Evolutionary conservation across 2,797 vertebrate genomes (phyloP).

Genomic region (Hydrolagus colliei): DNA sequence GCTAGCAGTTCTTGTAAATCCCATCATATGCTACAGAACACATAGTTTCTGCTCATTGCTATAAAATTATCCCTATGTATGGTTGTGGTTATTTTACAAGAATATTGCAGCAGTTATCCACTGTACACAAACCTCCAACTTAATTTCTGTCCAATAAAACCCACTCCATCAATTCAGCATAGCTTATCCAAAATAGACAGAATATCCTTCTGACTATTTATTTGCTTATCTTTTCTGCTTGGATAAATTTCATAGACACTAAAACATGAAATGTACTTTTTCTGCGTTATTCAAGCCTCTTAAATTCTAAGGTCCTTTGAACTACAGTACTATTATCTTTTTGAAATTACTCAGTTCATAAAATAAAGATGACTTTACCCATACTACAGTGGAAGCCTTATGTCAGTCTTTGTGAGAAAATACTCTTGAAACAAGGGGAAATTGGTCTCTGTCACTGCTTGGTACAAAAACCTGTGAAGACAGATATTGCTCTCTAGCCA

Average conservation of each 20-base stretch:
- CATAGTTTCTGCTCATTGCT: background rate
- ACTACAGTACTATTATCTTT: background rate
- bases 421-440: background rate
- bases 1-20: background rate
- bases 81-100: too few relatives aligned
- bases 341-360: background rate
- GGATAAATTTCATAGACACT: background rate
- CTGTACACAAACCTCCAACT: background rate
- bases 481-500: background rate
- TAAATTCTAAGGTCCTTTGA: background rate
- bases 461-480: background rate
- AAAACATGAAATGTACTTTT: background rate
- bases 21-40: background rate
- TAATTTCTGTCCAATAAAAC: background rate
- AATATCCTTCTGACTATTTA: background rate
- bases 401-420: background rate
- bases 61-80: background rate
- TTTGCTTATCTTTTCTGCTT: background rate
- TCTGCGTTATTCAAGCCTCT: background rate
- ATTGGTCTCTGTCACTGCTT: background rate
- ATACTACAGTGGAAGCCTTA: background rate
- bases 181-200: background rate
- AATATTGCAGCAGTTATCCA: background rate
- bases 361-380: background rate
- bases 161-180: background rate